Evolutionary conservation across 2,888 invertebrate species (phyloP), one percentile per base, ranked within the genome.

Genomic region (Pristionchus exspectatus): DNA sequence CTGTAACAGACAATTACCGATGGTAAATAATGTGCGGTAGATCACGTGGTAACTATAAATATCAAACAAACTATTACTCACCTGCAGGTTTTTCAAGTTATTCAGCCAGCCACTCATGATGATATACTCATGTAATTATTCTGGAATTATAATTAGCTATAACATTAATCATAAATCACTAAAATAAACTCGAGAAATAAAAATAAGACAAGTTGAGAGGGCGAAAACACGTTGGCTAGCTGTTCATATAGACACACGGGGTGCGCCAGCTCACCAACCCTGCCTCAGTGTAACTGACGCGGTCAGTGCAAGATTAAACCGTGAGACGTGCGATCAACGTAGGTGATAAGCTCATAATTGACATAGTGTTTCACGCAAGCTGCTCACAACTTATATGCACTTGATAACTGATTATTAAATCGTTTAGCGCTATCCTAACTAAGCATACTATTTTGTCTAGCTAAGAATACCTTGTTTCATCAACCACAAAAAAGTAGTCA

Each of bases 1-100:
- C 91, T 93, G 91, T n/a, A 93, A 44, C 14, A 14, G 21, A n/a
- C 24, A 33, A 63, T 33, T 1, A 10, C 27, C 50, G 21, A 81
- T 33, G 33, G 16, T 30, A 72, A 4, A 12, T 12, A 72, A 0
- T 30, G 7, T 74, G 33, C 18, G 74, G 33, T 83, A 24, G 38
- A 33, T 54, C 81, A 81, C 81, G 81, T 93, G 54, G 18, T 38
- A 30, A 72, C 16, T 44, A 38, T 38, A 4, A 10, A 59, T 12
- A 50, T 18, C 10, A 27, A 59, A 33, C 14, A 59, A 24, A 50
- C 50, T 14, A 24, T 50, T 27, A 69, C 27, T 74, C 74, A 88
- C 87, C 50, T 81, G 89, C 0, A 89, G 66, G 50, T 89, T 89
- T 66, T 89, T 89, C 63, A 89, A 83, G 30, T 89, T 89, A 44